Conservation (phyloP, 2,888 invertebrate genomes). For the Hesperia comma region DNA sequence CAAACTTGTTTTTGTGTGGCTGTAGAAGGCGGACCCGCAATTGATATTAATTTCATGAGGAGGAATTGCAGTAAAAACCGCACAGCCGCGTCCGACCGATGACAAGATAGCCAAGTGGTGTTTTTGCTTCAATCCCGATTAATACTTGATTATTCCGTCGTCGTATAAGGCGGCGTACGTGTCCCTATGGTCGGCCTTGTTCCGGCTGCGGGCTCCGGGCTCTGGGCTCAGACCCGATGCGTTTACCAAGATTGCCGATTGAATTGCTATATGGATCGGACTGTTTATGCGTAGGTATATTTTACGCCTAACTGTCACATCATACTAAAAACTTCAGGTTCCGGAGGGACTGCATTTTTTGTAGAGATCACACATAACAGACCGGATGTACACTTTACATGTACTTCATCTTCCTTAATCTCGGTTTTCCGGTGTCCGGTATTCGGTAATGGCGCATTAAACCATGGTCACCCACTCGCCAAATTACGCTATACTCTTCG, state of each 20-base stretch:
- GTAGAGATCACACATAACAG: too few relatives aligned
- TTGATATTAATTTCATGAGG: constrained; percentile 76
- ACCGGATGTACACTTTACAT: too few relatives aligned
- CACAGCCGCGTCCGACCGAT: constrained; percentile 45
- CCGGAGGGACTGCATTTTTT: too few relatives aligned
- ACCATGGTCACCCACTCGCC: background rate
- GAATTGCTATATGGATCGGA: constrained; percentile 5
- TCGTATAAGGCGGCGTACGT: constrained; percentile 43
- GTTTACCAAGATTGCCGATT: constrained; percentile 11
- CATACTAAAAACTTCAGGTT: background rate
- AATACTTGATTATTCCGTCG: constrained; percentile 46
- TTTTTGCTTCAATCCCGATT: constrained; percentile 53
- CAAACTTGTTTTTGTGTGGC: constrained; percentile 50
- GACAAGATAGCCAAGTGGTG: constrained; percentile 48
- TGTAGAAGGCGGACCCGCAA: constrained; percentile 60
- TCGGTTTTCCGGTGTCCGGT: background rate
- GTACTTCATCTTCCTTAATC: too few relatives aligned
- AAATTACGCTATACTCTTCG: constrained; percentile 10
- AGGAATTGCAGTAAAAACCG: constrained; percentile 61
- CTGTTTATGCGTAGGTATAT: background rate
- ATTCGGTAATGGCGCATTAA: background rate
- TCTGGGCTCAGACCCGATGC: background rate
- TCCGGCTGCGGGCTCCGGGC: constrained; percentile 30
- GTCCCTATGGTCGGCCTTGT: constrained; percentile 33
- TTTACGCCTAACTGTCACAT: constrained; percentile 1